phyloP scores from a whole-genome alignment of 2,797 vertebrate species.

The Telmatherina bonti region DNA sequence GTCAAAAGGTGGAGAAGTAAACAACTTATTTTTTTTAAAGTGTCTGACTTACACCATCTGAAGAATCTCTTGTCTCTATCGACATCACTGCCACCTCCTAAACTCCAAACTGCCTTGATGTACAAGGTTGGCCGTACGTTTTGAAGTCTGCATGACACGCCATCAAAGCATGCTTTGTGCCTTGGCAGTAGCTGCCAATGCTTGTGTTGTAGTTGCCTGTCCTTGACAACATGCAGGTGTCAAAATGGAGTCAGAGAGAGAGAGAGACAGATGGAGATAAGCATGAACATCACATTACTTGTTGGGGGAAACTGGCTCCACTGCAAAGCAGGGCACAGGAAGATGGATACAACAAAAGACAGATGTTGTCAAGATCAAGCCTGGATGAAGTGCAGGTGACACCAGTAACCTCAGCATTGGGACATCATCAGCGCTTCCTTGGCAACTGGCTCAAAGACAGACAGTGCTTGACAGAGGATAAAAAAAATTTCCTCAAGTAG shows the following conservation, averaged over 20 bases:
- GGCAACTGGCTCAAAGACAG: slow-evolving; percentile 26
- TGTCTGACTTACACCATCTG: slow-evolving; percentile 25
- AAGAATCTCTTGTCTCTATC: slow-evolving; percentile 31
- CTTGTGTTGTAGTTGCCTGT: slow-evolving; percentile 46
- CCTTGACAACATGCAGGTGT: slow-evolving; percentile 68
- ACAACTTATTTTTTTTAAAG: slow-evolving; percentile 18
- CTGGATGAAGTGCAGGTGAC: slow-evolving; percentile 33
- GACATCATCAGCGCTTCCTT: slow-evolving; percentile 28
- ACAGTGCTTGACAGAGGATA: background rate
- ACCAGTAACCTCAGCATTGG: slow-evolving; percentile 32
- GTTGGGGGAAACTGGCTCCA: slow-evolving; percentile 13
- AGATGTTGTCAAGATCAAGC: slow-evolving; percentile 23
- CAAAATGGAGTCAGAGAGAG: slow-evolving; percentile 37
- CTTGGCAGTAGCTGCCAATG: slow-evolving; percentile 45
- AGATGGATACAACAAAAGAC: slow-evolving; percentile 13
- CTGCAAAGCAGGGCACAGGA: background rate
- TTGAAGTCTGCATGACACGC: slow-evolving; percentile 57
- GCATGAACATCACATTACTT: slow-evolving; percentile 19
- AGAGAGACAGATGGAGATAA: slow-evolving; percentile 51
- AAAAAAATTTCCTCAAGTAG: slow-evolving; percentile 27
- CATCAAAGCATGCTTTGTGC: slow-evolving; percentile 62
- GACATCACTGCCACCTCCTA: slow-evolving; percentile 29
- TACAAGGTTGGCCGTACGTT: slow-evolving; percentile 51
- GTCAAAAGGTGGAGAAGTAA: slow-evolving; percentile 24
- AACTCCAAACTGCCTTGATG: slow-evolving; percentile 51